Evolutionary conservation across 2,797 vertebrate genomes (phyloP).

Genomic region (Jordanella pulchra): DNA sequence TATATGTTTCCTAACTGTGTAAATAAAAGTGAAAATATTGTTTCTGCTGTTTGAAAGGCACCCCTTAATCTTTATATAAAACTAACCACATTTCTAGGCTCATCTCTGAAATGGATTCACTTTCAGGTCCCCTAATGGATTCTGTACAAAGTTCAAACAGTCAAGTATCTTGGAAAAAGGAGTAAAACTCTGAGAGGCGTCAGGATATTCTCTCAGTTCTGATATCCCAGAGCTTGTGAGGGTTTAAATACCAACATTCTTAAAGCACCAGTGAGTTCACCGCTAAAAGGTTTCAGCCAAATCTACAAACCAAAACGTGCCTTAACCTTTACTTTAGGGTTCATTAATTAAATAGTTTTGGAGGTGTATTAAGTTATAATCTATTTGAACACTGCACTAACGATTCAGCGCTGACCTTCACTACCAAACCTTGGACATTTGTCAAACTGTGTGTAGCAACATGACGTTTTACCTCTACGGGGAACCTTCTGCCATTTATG

Average conservation of each 20-base stretch:
- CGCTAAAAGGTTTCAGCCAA: conserved; percentile 12
- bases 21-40: neutral
- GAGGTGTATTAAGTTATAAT: conserved; percentile 5
- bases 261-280: conserved; percentile 1
- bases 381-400: conserved; percentile 19
- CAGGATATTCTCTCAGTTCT: neutral
- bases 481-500: conserved; percentile 91
- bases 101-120: neutral
- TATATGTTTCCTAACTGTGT: neutral
- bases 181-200: neutral
- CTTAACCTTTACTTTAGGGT: conserved; percentile 9
- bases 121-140: neutral
- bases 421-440: conserved; percentile 34
- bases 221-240: conserved; percentile 2
- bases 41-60: neutral
- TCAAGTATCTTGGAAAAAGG: neutral
- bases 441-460: conserved; percentile 36
- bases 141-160: conserved; percentile 1
- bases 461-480: conserved; percentile 79
- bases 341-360: conserved; percentile 14
- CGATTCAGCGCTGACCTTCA: conserved; percentile 31
- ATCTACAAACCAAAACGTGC: neutral
- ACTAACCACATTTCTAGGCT: neutral
- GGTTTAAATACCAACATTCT: conserved; percentile 7
- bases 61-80: neutral